Base-by-base conservation (phyloP, 2,888 invertebrate species). In the Leucophenga maculata region DNA sequence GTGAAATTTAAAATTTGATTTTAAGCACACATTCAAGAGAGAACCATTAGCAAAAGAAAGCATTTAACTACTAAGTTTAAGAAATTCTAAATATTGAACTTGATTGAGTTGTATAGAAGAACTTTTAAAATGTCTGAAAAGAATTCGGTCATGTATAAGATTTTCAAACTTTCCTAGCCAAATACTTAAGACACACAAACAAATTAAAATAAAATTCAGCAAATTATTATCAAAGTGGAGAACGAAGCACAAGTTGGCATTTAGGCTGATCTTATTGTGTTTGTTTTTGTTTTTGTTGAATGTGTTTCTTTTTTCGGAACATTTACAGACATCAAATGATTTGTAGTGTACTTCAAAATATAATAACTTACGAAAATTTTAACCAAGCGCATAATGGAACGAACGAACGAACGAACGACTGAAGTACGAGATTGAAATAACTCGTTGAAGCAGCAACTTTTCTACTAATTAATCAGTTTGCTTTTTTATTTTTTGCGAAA, bases 281-380 rank as follows among this genome's bases (percentile, higher is more conserved):
- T 39, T 39, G 8, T 6, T 6, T 26, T 3, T 39, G 11, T 11
- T 1, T 8, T 1, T 39, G 8, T n/a, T n/a, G n/a, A n/a, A n/a
- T 39, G 39, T 39, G 39, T 39, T 39, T 39, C 8, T 39, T 32
- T 39, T 39, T 39, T 39, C 8, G 39, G 39, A 8, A 39, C 39
- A 39, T 39, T 39, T 39, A 39, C 39, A 39, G 8, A 39, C 4
- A 39, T 39, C 39, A 39, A 39, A 39, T 39, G 11, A 39, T 39
- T 39, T 39, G 8, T 39, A 11, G 39, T 39, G 39, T 39, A 39
- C 8, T 39, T 32, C 31, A 32, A 59, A 59, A 59, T 3, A 65
- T 3, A 65, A 68, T 70, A 76, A 76, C 75, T 82, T 82, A 82
- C 82, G 78, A 82, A 78, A 77, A 76, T 71, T 75, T 69, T 71